phyloP scores from a whole-genome alignment of 2,113 vertebrate species.

The Halcyon malimbica region DNA sequence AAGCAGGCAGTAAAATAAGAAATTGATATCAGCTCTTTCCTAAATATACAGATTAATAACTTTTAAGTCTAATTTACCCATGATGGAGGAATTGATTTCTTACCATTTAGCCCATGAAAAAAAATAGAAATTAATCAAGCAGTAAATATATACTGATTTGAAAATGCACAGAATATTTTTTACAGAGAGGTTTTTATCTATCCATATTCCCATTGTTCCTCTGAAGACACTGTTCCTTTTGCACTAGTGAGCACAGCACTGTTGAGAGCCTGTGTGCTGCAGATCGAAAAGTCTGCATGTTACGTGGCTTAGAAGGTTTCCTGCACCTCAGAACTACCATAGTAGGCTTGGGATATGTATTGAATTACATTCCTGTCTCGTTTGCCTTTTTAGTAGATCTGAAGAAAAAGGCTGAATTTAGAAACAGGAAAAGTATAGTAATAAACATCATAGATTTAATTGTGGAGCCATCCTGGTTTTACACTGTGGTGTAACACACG shows the following conservation, averaged over 20 bases:
- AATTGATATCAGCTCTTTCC: background rate
- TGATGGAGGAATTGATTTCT: constrained; percentile 37
- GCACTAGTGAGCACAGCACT: accelerated
- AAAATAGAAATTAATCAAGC: background rate
- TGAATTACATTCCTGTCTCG: background rate
- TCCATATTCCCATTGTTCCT: background rate
- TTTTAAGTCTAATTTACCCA: background rate
- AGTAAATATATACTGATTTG: background rate
- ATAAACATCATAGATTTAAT: background rate
- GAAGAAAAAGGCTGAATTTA: background rate
- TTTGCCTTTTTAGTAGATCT: background rate
- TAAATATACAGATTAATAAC: background rate
- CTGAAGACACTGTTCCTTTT: background rate
- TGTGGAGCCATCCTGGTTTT: background rate
- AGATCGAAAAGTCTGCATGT: background rate
- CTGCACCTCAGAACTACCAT: background rate
- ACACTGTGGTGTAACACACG: background rate
- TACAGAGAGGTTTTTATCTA: background rate
- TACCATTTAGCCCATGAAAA: constrained; percentile 49
- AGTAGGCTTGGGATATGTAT: background rate
- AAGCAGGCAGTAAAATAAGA: background rate
- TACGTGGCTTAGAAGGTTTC: background rate
- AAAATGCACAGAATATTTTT: background rate
- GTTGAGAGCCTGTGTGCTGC: background rate
- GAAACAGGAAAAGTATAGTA: background rate